Conservation (phyloP, 30 jellyfish, hydroid and myxozoan genomes). For the Aurelia aurita complex sp. Pacific region DNA sequence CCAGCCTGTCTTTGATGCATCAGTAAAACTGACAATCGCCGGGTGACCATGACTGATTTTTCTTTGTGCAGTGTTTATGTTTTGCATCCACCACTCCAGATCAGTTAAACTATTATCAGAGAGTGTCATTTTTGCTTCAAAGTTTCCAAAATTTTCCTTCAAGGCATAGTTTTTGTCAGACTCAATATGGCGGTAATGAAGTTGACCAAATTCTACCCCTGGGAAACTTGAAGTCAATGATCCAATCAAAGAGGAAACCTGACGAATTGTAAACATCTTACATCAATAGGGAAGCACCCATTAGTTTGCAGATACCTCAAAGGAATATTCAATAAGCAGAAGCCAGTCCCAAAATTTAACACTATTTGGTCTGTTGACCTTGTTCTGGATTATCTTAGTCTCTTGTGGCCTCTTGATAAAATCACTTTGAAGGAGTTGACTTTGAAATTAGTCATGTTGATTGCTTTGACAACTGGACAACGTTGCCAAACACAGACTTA, state of each 20-base stretch:
- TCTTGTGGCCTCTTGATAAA: slow-evolving; percentile 30
- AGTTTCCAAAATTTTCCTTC: slow-evolving; percentile 34
- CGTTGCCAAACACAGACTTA: slow-evolving; percentile 55
- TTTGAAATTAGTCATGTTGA: slow-evolving; percentile 33
- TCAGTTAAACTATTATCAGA: slow-evolving; percentile 31
- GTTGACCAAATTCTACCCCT: slow-evolving; percentile 30
- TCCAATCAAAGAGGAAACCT: slow-evolving; percentile 3
- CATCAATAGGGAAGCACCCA: slow-evolving; percentile 34
- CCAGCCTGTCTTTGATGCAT: slow-evolving; percentile 51
- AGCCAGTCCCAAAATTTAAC: slow-evolving; percentile 39
- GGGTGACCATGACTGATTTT: slow-evolving; percentile 7
- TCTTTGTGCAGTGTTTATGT: not conserved
- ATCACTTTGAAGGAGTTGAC: slow-evolving; percentile 40
- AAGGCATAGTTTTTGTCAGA: slow-evolving; percentile 22
- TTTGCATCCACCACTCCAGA: slow-evolving; percentile 41
- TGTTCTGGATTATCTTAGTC: slow-evolving; percentile 35
- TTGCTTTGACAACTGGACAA: slow-evolving; percentile 48
- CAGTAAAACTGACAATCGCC: slow-evolving; percentile 6
- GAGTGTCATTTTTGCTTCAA: slow-evolving; percentile 31
- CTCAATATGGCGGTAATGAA: slow-evolving; percentile 40
- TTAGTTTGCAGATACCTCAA: slow-evolving; percentile 31
- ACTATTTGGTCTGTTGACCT: slow-evolving; percentile 49
- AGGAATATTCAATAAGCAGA: slow-evolving; percentile 38
- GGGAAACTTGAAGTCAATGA: slow-evolving; percentile 22
- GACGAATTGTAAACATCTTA: not conserved